Percentiles rank a stretch among this genome's conserved stretches.
Conservation (phyloP, 2,113 vertebrate species). For the Saiga tatarica region DNA sequence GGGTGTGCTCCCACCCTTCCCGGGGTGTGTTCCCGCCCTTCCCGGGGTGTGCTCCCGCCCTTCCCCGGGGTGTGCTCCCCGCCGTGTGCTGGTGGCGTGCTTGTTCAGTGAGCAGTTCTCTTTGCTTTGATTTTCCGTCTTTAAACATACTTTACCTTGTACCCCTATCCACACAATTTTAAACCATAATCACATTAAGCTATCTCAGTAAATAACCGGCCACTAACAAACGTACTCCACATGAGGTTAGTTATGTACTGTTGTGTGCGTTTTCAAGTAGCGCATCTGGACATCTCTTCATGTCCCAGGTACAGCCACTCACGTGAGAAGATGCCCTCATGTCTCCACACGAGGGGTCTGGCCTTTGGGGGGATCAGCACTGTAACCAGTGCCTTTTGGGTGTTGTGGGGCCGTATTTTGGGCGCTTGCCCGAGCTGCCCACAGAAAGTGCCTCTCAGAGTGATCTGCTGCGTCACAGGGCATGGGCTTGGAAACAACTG, state of each 20-base stretch:
- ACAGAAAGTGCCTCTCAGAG: not conserved
- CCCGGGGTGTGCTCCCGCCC: too few relatives aligned
- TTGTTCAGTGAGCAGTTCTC: not conserved
- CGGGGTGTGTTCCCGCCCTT: too few relatives aligned
- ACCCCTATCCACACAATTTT: not conserved
- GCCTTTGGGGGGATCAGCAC: fast-evolving
- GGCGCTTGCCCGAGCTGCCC: not conserved
- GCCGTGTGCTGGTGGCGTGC: not conserved
- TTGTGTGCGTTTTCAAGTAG: not conserved
- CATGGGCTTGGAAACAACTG: not conserved
- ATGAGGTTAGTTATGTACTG: not conserved
- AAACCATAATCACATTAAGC: not conserved
- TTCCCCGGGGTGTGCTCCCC: not conserved
- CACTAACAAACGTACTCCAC: not conserved
- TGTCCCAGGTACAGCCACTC: not conserved
- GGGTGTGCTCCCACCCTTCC: too few relatives aligned
- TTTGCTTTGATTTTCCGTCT: not conserved
- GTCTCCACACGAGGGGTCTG: not conserved
- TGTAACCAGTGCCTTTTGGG: too few relatives aligned
- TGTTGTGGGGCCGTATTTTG: not conserved
- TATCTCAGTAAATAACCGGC: not conserved
- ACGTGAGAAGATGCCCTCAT: fast-evolving
- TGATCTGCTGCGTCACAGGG: too few relatives aligned
- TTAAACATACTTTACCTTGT: not conserved
- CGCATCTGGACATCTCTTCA: not conserved